phyloP scores from a whole-genome alignment of 2,888 invertebrate genomes.

The Lissonota sp. region DNA sequence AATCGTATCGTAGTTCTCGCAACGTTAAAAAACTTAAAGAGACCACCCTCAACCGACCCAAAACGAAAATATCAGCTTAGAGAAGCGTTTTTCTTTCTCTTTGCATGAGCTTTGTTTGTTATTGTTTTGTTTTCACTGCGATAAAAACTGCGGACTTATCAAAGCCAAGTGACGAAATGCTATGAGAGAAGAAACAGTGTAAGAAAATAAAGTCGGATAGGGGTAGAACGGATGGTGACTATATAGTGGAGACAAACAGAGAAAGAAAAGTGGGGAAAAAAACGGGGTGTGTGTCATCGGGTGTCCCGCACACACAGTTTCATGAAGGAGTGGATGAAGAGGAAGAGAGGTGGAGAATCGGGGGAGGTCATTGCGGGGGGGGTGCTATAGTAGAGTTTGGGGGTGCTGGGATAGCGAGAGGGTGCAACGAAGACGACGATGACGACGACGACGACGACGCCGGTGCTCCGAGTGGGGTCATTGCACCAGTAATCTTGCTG shows the following conservation, averaged over 20 bases:
- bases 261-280: constrained; percentile 8
- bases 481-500: constrained; percentile 80
- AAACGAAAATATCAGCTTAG: no score
- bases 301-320: constrained; percentile 2
- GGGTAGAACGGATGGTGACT: not conserved
- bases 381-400: constrained; percentile 42
- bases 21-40: no score
- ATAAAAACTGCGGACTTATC: no score
- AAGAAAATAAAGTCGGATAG: constrained; percentile 20
- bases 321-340: constrained; percentile 30
- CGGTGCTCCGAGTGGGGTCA: constrained; percentile 73
- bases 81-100: no score
- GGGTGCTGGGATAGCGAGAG: constrained; percentile 48
- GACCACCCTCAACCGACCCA: no score
- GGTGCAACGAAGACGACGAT: constrained; percentile 45
- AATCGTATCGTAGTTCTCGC: no score
- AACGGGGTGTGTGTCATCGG: not conserved
- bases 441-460: constrained; percentile 58
- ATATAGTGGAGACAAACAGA: constrained; percentile 7
- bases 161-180: no score
- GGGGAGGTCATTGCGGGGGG: constrained; percentile 40
- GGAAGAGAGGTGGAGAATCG: constrained; percentile 37
- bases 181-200: not conserved
- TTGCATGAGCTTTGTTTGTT: no score
- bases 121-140: no score